Percentiles rank a stretch among this genome's conserved stretches.
Evolutionary conservation across 2,888 invertebrate genomes (phyloP).

Genomic region (Prosapia bicincta): DNA sequence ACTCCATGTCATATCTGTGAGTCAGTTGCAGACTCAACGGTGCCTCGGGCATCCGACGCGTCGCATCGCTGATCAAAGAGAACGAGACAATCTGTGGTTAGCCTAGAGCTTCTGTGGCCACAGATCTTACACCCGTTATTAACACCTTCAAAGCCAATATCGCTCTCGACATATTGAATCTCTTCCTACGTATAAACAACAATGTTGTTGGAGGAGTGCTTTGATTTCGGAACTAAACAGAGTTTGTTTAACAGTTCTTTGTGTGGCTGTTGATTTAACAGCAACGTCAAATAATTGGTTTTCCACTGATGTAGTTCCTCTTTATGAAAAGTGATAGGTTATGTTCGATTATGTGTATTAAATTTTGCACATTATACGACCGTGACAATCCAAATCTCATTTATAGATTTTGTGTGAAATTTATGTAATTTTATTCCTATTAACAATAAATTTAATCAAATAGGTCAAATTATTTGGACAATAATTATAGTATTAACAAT

Average conservation of each 20-base stretch:
- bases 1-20: not conserved
- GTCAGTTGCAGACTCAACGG: too few species aligned
- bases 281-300: not conserved
- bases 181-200: not conserved
- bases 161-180: not conserved
- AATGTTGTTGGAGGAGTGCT: not conserved
- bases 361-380: too few species aligned
- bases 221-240: not conserved
- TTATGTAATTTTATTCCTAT: too few species aligned
- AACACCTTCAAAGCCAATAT: conserved; percentile 2
- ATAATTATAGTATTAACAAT: too few species aligned
- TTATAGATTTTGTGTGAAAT: too few species aligned
- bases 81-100: not conserved
- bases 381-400: too few species aligned
- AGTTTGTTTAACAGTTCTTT: not conserved
- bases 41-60: not conserved
- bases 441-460: too few species aligned
- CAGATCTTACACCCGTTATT: conserved; percentile 2
- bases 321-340: too few species aligned
- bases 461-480: too few species aligned
- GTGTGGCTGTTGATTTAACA: not conserved
- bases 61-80: not conserved
- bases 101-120: not conserved
- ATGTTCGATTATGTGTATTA: too few species aligned
- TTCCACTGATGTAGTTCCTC: not conserved